These are phyloP conservation scores for Pachydiplax longipennis DNA, from an alignment of 2,888 invertebrate species.

Conservation along the genomic window DNA sequence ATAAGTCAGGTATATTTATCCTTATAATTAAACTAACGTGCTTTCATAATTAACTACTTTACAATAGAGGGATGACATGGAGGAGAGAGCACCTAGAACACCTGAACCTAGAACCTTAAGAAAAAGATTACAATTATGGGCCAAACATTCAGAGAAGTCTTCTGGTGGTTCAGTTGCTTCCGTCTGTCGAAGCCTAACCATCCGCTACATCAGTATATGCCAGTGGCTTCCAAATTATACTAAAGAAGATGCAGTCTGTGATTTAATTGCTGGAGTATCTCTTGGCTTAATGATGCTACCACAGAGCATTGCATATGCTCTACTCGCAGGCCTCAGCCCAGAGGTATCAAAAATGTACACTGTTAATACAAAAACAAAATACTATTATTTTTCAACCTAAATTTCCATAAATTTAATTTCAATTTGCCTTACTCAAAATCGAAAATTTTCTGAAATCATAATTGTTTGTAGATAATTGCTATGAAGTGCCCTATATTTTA, in stretches of 20 bases:
- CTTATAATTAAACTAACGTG: too few species aligned
- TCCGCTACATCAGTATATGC: conserved; percentile 51
- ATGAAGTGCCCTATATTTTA: too few species aligned
- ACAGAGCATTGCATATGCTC: conserved; percentile 91
- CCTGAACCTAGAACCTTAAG: too few species aligned
- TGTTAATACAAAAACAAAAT: too few species aligned
- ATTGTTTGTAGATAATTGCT: too few species aligned
- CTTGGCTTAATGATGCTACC: conserved; percentile 92
- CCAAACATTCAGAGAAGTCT: background rate
- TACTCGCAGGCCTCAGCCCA: conserved; percentile 82
- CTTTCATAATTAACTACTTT: too few species aligned
- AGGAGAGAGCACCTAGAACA: too few species aligned
- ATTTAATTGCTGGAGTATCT: conserved; percentile 89
- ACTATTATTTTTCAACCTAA: too few species aligned
- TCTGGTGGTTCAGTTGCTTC: background rate
- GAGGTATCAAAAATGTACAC: conserved; percentile 63
- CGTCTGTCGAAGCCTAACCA: background rate
- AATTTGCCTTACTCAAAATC: background rate
- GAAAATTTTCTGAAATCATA: too few species aligned
- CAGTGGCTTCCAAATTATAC: conserved; percentile 71
- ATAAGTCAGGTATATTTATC: too few species aligned
- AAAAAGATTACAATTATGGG: too few species aligned
- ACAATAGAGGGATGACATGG: too few species aligned
- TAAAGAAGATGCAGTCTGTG: conserved; percentile 73
- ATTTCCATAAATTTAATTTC: background rate